These are phyloP conservation scores for Drosophila tani DNA, from an alignment of 1,140 invertebrate species.

Conservation along the genomic window DNA sequence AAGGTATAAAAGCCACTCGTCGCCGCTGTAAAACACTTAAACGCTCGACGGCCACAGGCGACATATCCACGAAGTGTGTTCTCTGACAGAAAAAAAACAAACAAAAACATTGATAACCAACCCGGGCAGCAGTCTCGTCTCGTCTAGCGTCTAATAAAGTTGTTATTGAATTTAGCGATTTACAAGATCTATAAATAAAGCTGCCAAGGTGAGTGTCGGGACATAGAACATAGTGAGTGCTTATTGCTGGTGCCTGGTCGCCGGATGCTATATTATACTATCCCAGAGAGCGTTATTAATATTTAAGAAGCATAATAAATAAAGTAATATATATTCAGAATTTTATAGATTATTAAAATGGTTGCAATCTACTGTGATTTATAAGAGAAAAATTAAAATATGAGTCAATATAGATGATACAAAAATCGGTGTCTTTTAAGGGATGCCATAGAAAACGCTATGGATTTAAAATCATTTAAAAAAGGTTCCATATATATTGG, in stretches of 20 bases:
- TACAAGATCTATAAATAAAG: constrained; percentile 59
- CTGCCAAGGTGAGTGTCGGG: constrained; percentile 61
- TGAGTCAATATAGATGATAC: not conserved
- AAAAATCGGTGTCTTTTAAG: not conserved
- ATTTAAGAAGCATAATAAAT: not conserved
- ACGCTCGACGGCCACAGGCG: constrained; percentile 33
- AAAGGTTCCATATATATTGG: not conserved
- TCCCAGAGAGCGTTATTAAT: not conserved
- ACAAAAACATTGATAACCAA: constrained; percentile 23
- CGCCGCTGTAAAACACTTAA: constrained; percentile 64
- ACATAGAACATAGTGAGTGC: constrained; percentile 7
- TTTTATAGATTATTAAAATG: too few relatives aligned
- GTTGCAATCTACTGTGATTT: not conserved
- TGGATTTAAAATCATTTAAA: not conserved
- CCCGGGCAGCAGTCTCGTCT: not conserved
- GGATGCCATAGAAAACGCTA: not conserved
- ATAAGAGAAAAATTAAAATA: not conserved
- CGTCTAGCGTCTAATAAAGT: constrained; percentile 40
- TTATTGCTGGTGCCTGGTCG: not conserved
- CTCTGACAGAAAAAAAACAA: constrained; percentile 9
- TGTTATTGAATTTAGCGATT: constrained; percentile 55
- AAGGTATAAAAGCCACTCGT: constrained; percentile 63
- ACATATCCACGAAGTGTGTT: constrained; percentile 38
- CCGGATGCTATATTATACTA: not conserved
- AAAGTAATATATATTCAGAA: not conserved